Conservation (phyloP, 2,797 vertebrate genomes). For the Strix occidentalis region DNA sequence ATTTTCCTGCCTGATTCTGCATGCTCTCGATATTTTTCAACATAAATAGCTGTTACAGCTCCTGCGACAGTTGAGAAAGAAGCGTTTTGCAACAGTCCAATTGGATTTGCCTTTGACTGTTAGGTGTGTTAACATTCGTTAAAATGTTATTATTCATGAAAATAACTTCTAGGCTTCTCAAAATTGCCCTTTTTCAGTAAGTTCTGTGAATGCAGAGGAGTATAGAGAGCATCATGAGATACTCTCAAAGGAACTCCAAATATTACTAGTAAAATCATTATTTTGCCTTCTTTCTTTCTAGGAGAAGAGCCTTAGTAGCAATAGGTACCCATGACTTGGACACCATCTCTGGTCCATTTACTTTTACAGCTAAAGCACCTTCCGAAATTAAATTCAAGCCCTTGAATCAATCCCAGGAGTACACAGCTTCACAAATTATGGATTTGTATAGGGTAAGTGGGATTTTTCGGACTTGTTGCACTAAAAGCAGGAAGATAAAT, state of each 20-base stretch:
- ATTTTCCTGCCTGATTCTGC: neutral
- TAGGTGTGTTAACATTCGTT: neutral
- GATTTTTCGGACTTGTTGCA: neutral
- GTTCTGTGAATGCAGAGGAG: neutral
- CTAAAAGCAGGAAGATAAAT: neutral
- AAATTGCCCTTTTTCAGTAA: neutral
- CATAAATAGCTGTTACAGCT: neutral
- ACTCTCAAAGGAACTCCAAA: neutral
- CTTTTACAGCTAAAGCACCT: slow-evolving; percentile 89
- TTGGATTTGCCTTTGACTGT: neutral
- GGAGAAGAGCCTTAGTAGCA: slow-evolving; percentile 92
- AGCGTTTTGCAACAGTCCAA: neutral
- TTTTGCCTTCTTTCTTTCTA: slow-evolving; percentile 61
- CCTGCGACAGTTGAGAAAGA: neutral
- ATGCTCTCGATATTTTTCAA: neutral
- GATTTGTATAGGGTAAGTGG: slow-evolving; percentile 88
- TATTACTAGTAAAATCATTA: neutral
- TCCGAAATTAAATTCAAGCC: slow-evolving; percentile 91
- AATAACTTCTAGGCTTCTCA: neutral
- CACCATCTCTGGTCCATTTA: slow-evolving; percentile 92
- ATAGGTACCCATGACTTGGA: slow-evolving; percentile 97
- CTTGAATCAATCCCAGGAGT: slow-evolving; percentile 90
- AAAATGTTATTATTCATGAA: neutral
- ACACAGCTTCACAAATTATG: slow-evolving; percentile 90
- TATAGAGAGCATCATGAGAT: neutral